Base-by-base conservation (phyloP, 2,888 invertebrate genomes). In the Drosophila leonis region DNA sequence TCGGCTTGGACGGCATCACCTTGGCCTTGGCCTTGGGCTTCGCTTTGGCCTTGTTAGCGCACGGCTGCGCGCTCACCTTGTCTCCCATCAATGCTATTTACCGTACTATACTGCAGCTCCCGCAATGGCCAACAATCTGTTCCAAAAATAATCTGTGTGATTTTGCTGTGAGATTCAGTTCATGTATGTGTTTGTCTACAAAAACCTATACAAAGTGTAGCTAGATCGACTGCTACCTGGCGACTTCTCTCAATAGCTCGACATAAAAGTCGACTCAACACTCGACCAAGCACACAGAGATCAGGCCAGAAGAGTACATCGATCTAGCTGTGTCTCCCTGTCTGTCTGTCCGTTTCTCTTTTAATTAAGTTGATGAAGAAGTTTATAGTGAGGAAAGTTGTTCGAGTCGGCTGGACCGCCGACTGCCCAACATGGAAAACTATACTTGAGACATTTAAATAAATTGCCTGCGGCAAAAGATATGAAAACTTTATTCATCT, bases 71-170 rank as follows among this genome's bases (percentile, higher is more conserved):
- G 42, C 41, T 41, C 52, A 56, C n/a, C 46, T 52, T 63, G 41
- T 76, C 70, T 6, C 73, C 80, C 85, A 85, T 85, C 15, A 24
- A 41, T 52, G 12, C 10, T 18, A 0, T 20, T 46, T 12, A 39
- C 12, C 37, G 39, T 24, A 12, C 27, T 5, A 7, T 15, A 24
- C 29, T 44, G 7, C 12, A 44, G 12, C 52, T 61, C 9, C 20
- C 39, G 27, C 24, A 37, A 18, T 35, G 39, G 64, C 64, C 70
- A 59, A 31, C 52, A 63, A 54, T 37, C 35, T 41, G 46, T 59
- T 70, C 48, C 56, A 12, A 51, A 54, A 52, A 44, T 59, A 52
- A 65, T 35, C 31, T 41, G 18, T 51, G 9, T 15, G 31, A 44
- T 52, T 52, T 13, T 39, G 54, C n/a, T 56, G 35, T 41, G 27